phyloP scores from a whole-genome alignment of 2,888 invertebrate genomes.

The Deroplatys truncata region DNA sequence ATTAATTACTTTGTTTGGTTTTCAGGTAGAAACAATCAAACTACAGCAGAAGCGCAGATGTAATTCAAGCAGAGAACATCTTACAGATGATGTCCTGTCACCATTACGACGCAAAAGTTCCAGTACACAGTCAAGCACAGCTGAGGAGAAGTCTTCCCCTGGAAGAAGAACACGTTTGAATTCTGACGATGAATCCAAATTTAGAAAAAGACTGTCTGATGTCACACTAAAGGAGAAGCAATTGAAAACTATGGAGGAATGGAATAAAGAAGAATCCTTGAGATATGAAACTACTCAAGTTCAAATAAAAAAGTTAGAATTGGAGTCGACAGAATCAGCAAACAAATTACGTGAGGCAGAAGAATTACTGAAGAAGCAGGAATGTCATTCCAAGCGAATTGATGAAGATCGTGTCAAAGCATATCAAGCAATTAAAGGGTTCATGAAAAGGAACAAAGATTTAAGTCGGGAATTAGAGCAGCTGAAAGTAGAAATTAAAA shows the following conservation, averaged over 20 bases:
- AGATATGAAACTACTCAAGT: neutral
- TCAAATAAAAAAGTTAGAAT: neutral
- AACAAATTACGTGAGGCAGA: slow-evolving; percentile 25
- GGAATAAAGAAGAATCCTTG: neutral
- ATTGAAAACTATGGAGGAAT: neutral
- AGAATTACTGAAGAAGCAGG: slow-evolving; percentile 27
- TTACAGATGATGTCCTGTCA: neutral
- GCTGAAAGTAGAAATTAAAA: slow-evolving; percentile 38
- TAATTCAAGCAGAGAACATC: neutral
- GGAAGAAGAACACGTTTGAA: neutral
- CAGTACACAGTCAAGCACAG: neutral
- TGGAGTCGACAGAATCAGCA: neutral
- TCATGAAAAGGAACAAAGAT: slow-evolving; percentile 53
- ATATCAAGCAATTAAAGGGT: slow-evolving; percentile 54
- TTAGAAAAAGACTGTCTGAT: neutral
- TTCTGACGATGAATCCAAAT: neutral
- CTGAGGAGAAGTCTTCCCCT: neutral
- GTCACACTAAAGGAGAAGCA: neutral
- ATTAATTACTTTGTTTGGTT: neutral
- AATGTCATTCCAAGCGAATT: neutral
- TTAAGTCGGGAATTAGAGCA: slow-evolving; percentile 45
- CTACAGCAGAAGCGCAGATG: neutral
- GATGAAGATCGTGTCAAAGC: slow-evolving; percentile 51
- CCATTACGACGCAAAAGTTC: neutral
- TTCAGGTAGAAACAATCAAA: slow-evolving; percentile 15